These are phyloP conservation scores for Hoplodrina blanda DNA, from an alignment of 2,888 invertebrate genomes.

Conservation along the genomic window DNA sequence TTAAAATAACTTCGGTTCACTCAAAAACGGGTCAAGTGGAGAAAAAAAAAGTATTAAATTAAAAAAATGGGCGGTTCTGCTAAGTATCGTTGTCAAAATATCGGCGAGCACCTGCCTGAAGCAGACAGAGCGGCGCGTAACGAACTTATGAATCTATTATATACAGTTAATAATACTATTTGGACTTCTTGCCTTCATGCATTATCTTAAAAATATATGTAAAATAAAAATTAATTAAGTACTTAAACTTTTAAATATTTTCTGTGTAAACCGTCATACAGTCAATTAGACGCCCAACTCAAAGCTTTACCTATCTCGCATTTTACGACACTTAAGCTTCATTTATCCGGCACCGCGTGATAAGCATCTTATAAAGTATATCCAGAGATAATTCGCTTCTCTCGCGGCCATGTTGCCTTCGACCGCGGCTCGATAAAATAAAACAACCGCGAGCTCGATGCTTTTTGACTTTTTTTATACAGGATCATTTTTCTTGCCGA, in stretches of 20 bases:
- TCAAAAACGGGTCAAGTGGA: slow-evolving; percentile 85
- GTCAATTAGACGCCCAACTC: slow-evolving; percentile 41
- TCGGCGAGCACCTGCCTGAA: slow-evolving; percentile 84
- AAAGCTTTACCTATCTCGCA: slow-evolving; percentile 60
- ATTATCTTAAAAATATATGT: background rate
- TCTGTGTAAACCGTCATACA: slow-evolving; percentile 18
- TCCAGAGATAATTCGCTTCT: slow-evolving; percentile 86
- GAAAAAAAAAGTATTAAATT: slow-evolving; percentile 82
- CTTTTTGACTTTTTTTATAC: slow-evolving; percentile 88
- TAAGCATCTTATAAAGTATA: slow-evolving; percentile 80
- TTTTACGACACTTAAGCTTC: slow-evolving; percentile 67
- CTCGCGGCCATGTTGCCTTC: slow-evolving; percentile 88
- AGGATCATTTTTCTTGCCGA: slow-evolving; percentile 90
- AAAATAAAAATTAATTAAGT: slow-evolving; percentile 10
- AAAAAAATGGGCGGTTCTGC: slow-evolving; percentile 86
- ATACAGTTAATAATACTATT: slow-evolving; percentile 28
- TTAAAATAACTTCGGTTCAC: slow-evolving; percentile 76
- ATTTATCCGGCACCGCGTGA: slow-evolving; percentile 66
- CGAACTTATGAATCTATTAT: slow-evolving; percentile 69
- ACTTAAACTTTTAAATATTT: slow-evolving; percentile 4
- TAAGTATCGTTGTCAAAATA: slow-evolving; percentile 90
- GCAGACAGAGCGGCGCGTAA: slow-evolving; percentile 85
- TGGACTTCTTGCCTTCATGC: background rate
- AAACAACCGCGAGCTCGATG: slow-evolving; percentile 85
- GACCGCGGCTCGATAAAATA: slow-evolving; percentile 84